Percentiles rank a stretch among this genome's conserved stretches.
Evolutionary conservation across 2,797 vertebrate genomes (phyloP).

Genomic region (Gadopsis marmoratus): DNA sequence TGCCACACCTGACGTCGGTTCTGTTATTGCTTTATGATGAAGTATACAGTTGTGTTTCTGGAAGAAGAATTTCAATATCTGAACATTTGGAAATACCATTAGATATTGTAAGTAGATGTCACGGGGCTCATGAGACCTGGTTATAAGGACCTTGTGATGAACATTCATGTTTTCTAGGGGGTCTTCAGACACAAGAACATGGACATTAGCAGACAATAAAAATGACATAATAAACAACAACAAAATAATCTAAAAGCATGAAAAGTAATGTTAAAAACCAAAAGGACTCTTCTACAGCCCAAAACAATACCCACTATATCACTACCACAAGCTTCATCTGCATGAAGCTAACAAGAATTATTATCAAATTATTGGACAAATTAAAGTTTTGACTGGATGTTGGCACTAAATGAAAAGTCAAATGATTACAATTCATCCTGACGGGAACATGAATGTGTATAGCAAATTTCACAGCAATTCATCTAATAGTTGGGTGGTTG

Average conservation of each 20-base stretch:
- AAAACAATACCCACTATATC: neutral
- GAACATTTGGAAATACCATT: neutral
- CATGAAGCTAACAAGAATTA: neutral
- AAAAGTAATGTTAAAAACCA: neutral
- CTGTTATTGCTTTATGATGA: constrained; percentile 20
- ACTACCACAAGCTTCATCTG: neutral
- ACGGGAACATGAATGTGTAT: neutral
- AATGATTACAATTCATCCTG: neutral
- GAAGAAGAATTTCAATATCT: neutral
- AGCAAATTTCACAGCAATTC: neutral
- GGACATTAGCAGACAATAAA: neutral
- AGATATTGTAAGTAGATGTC: neutral
- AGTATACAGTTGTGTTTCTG: neutral
- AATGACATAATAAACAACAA: neutral
- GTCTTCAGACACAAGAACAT: neutral
- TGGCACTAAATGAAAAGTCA: neutral
- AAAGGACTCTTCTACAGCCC: neutral
- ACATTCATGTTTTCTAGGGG: neutral
- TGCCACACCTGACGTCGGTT: constrained; percentile 26
- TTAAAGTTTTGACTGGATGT: neutral
- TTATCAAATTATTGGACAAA: neutral
- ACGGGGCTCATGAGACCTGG: too few species aligned
- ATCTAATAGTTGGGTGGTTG: neutral
- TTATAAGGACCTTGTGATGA: too few species aligned
- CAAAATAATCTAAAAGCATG: neutral